Evolutionary conservation across 2,113 vertebrate species (phyloP).

Genomic region (Sceloporus undulatus): DNA sequence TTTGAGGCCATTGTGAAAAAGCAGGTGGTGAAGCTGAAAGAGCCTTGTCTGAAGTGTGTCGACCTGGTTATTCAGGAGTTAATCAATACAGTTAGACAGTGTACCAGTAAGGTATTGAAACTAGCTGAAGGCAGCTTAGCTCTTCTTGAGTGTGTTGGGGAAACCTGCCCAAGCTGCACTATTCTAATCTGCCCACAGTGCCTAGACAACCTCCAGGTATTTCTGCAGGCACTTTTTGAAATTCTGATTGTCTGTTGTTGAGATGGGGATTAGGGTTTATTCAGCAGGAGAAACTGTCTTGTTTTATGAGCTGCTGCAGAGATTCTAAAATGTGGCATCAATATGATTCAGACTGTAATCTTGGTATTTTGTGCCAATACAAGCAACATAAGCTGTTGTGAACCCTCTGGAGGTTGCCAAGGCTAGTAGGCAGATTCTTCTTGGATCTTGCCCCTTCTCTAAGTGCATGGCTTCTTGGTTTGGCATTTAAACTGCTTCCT

Average conservation of each 20-base stretch:
- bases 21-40: slow-evolving; percentile 98
- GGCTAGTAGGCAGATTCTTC: slow-evolving; percentile 43
- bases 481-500: slow-evolving; percentile 59
- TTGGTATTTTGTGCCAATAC: background rate
- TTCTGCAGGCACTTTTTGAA: background rate
- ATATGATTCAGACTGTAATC: background rate
- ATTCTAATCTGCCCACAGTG: slow-evolving; percentile 19
- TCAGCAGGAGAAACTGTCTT: no score
- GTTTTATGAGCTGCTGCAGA: background rate
- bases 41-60: slow-evolving; percentile 96
- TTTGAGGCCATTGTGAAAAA: slow-evolving; percentile 99
- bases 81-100: slow-evolving; percentile 92
- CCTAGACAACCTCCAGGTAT: slow-evolving; percentile 14
- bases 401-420: slow-evolving; percentile 29
- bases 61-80: slow-evolving; percentile 95
- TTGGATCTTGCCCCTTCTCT: slow-evolving; percentile 55
- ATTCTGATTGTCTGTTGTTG: background rate
- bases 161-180: slow-evolving; percentile 53
- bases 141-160: slow-evolving; percentile 34
- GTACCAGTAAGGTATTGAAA: slow-evolving; percentile 91
- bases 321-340: background rate
- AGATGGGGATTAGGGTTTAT: background rate
- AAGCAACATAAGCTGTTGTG: background rate
- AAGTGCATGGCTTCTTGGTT: slow-evolving; percentile 58
- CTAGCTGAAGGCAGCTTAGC: slow-evolving; percentile 35